Evolutionary conservation across 2,888 invertebrate genomes (phyloP).

Genomic region (Malachius bipustulatus): DNA sequence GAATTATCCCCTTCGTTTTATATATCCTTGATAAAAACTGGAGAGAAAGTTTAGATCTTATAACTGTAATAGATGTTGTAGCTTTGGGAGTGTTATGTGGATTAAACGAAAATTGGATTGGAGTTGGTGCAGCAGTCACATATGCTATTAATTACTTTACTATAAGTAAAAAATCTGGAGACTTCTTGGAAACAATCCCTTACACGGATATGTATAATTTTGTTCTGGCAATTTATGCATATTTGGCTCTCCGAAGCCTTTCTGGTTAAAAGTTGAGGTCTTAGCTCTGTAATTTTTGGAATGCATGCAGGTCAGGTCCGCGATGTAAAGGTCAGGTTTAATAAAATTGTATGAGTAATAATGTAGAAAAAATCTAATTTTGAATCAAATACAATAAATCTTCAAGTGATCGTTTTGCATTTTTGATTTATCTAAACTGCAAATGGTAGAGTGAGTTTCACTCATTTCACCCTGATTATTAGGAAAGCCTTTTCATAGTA

Average conservation of each 20-base stretch:
- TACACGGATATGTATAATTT: constrained; percentile 33
- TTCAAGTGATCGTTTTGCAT: no score
- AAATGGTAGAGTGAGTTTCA: no score
- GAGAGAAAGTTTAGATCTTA: constrained; percentile 20
- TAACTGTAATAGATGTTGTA: constrained; percentile 24
- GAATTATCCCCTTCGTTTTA: constrained; percentile 24
- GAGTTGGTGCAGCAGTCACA: constrained; percentile 25
- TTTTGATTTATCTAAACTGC: no score
- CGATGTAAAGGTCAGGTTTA: no score
- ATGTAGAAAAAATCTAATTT: no score
- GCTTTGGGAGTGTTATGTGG: constrained; percentile 26
- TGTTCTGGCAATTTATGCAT: constrained; percentile 33
- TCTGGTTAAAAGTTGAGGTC: constrained; percentile 8
- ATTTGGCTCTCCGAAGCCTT: constrained; percentile 28
- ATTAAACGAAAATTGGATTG: constrained; percentile 29
- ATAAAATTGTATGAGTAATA: no score
- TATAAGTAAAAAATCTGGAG: constrained; percentile 25
- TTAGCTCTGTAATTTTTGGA: no score
- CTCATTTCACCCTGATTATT: no score
- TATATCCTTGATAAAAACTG: constrained; percentile 21
- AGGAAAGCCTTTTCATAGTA: no score
- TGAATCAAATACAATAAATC: no score
- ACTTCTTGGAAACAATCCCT: constrained; percentile 29
- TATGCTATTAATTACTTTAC: constrained; percentile 30
- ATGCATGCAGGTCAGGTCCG: no score